Evolutionary conservation across 2,888 invertebrate species (phyloP).

Genomic region (Hirtodrosophila alboralis): DNA sequence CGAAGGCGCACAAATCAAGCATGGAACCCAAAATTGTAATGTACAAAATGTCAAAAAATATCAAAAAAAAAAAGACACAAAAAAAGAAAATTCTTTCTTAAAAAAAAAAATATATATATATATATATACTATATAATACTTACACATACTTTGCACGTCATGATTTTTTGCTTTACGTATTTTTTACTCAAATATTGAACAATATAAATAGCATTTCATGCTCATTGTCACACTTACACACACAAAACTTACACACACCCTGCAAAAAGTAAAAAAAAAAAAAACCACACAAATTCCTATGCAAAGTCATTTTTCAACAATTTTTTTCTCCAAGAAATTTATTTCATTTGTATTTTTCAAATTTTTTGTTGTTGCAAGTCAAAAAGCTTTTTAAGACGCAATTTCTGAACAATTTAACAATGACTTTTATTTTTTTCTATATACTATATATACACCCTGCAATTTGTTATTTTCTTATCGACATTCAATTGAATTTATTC

Average conservation of each 20-base stretch:
- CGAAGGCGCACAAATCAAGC: slow-evolving; percentile 64
- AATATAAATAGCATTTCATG: slow-evolving; percentile 58
- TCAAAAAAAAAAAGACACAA: no score
- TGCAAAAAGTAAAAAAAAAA: no score
- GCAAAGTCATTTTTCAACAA: slow-evolving; percentile 68
- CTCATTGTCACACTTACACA: slow-evolving; percentile 46
- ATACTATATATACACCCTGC: slow-evolving; percentile 52
- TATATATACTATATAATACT: slow-evolving; percentile 4
- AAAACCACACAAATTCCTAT: slow-evolving; percentile 30
- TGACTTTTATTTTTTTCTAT: slow-evolving; percentile 48
- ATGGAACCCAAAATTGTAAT: slow-evolving; percentile 78
- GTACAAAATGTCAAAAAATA: slow-evolving; percentile 57
- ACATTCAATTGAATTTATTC: slow-evolving; percentile 30
- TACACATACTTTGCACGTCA: slow-evolving; percentile 41
- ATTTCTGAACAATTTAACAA: slow-evolving; percentile 53
- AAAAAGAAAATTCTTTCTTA: no score
- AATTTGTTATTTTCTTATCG: slow-evolving; percentile 56
- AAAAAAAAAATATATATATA: no score
- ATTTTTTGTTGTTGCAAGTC: slow-evolving; percentile 35
- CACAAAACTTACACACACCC: slow-evolving; percentile 38
- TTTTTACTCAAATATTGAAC: slow-evolving; percentile 49
- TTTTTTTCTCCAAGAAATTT: slow-evolving; percentile 28
- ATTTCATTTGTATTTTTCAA: slow-evolving; percentile 6
- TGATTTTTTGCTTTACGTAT: slow-evolving; percentile 31
- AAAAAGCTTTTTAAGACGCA: slow-evolving; percentile 47